These are phyloP conservation scores for Rhea americana DNA, from an alignment of 2,113 vertebrate genomes.

Conservation along the genomic window DNA sequence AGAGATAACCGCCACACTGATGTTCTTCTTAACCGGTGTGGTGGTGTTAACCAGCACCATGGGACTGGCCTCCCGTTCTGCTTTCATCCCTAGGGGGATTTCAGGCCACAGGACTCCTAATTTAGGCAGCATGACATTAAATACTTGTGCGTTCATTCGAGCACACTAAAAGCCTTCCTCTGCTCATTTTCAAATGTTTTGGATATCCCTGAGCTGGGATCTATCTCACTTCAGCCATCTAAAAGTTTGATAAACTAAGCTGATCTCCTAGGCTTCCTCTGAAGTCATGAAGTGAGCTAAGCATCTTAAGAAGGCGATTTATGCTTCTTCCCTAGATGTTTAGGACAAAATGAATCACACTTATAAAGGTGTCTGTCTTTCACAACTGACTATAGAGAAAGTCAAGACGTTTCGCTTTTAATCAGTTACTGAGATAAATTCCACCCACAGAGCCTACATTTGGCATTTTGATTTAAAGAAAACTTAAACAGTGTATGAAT, in stretches of 20 bases:
- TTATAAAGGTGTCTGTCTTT: constrained; percentile 20
- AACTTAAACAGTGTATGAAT: not conserved
- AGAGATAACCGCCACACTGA: not conserved
- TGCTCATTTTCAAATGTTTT: not conserved
- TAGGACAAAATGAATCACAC: constrained; percentile 29
- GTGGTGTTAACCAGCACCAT: not conserved
- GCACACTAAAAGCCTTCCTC: not conserved
- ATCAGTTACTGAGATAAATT: not conserved
- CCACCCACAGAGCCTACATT: not conserved
- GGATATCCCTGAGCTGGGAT: not conserved
- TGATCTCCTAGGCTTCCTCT: not conserved
- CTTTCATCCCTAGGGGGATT: not conserved
- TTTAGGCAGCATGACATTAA: not conserved
- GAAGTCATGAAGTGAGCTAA: not conserved
- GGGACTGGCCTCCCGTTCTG: not conserved
- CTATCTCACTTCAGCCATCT: not conserved
- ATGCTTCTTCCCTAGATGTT: not conserved
- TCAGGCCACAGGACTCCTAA: not conserved
- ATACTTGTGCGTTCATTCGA: not conserved
- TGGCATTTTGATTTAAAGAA: not conserved
- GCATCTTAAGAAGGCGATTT: not conserved
- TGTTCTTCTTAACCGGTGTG: not conserved
- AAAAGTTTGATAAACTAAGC: not conserved
- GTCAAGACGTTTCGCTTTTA: constrained; percentile 14
- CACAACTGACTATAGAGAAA: not conserved